phyloP scores from a whole-genome alignment of 2,797 vertebrate species.

The Phrynocephalus guinanensis region DNA sequence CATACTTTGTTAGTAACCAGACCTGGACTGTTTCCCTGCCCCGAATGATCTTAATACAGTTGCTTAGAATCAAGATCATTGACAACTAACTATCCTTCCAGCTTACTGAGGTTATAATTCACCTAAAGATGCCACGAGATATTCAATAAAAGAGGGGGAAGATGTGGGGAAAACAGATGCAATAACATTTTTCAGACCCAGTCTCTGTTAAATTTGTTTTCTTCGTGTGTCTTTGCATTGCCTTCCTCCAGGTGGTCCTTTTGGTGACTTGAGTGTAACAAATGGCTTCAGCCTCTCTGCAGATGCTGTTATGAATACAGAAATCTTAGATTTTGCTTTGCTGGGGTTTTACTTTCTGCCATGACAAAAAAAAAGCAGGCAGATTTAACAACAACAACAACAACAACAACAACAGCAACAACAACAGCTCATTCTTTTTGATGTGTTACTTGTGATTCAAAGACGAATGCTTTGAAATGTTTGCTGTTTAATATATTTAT shows the following conservation, averaged over 20 bases:
- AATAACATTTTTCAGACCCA: constrained; percentile 16
- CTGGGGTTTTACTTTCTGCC: constrained; percentile 44
- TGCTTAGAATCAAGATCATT: constrained; percentile 36
- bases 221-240: constrained; percentile 43
- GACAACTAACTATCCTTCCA: background rate
- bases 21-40: constrained; percentile 15
- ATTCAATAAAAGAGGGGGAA: constrained; percentile 25
- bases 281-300: constrained; percentile 52
- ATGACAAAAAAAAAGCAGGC: background rate
- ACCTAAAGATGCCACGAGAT: constrained; percentile 36
- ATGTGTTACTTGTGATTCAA: background rate
- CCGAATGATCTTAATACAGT: constrained; percentile 27
- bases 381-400: no score
- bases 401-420: no score
- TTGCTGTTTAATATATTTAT: background rate
- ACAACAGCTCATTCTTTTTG: background rate
- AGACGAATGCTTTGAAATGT: background rate
- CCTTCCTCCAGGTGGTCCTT: constrained; percentile 59
- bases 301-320: constrained; percentile 50
- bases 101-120: constrained; percentile 41
- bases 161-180: constrained; percentile 27
- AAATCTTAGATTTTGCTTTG: constrained; percentile 35
- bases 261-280: constrained; percentile 65
- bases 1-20: background rate
- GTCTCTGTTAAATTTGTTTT: constrained; percentile 42